These are phyloP conservation scores for Scortum barcoo DNA, from an alignment of 2,113 vertebrate genomes.

Conservation along the genomic window DNA sequence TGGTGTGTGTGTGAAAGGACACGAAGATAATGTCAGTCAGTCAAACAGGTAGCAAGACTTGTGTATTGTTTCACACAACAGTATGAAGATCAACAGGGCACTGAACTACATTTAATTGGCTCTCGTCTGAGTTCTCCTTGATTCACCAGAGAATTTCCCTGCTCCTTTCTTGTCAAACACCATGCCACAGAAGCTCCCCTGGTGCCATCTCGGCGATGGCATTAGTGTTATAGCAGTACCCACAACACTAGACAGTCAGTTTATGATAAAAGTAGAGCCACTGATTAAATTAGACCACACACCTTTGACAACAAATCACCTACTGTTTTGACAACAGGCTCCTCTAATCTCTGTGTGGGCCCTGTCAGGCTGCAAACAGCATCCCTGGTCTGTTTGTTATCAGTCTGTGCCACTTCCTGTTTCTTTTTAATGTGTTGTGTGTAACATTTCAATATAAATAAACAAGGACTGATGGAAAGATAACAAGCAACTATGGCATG, in stretches of 20 bases:
- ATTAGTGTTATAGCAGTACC: slow-evolving; percentile 6
- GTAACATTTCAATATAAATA: slow-evolving; percentile 17
- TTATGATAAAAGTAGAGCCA: slow-evolving; percentile 29
- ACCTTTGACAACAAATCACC: slow-evolving; percentile 44
- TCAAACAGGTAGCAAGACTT: not conserved
- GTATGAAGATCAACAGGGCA: not conserved
- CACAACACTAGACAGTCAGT: not conserved
- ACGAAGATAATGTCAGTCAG: not conserved
- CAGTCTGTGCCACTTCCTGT: not conserved
- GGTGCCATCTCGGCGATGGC: not conserved
- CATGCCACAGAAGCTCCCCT: not conserved
- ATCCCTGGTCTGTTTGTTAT: slow-evolving; percentile 14
- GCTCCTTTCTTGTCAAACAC: slow-evolving; percentile 1
- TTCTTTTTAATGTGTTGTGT: not conserved
- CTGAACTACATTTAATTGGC: not conserved
- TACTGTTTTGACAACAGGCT: slow-evolving; percentile 47
- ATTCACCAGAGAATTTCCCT: not conserved
- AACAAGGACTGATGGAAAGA: not conserved
- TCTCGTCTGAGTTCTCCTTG: not conserved
- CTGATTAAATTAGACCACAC: slow-evolving; percentile 40
- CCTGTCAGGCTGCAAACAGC: slow-evolving; percentile 31
- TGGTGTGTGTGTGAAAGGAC: not conserved
- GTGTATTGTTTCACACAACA: not conserved
- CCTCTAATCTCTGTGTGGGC: slow-evolving; percentile 30
- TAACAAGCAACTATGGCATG: not conserved